A percentile compares a stretch with the other conserved stretches of the same genome.
Conservation (phyloP, 2,888 invertebrate genomes). For the Penaeus monodon region DNA sequence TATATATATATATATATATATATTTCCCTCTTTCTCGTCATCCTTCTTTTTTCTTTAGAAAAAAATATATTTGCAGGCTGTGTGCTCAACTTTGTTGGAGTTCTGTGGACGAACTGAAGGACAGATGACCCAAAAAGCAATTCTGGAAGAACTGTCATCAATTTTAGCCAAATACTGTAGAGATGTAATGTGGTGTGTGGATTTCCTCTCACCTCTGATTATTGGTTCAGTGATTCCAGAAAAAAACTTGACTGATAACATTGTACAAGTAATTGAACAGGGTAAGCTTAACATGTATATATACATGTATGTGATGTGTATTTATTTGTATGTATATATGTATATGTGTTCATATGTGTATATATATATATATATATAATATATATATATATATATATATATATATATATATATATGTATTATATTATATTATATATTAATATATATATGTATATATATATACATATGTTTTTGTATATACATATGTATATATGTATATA, state of each 20-base stretch:
- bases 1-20: no score
- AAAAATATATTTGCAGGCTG: constrained; percentile 30
- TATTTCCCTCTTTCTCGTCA: no score
- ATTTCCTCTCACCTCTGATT: constrained; percentile 42
- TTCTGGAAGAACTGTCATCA: constrained; percentile 36
- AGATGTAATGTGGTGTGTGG: constrained; percentile 46
- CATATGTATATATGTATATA: no score
- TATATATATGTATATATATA: no score
- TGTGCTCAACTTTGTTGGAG: constrained; percentile 49
- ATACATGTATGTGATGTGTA: no score
- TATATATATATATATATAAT: no score
- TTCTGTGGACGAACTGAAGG: constrained; percentile 44
- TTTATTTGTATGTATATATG: no score
- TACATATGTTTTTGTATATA: no score
- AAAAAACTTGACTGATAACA: constrained; percentile 6
- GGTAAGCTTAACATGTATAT: constrained; percentile 1
- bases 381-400: no score
- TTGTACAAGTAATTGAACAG: constrained; percentile 29
- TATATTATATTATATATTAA: no score
- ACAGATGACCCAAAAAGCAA: constrained; percentile 14
- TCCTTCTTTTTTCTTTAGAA: neutral
- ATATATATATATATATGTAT: no score
- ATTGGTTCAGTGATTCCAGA: constrained; percentile 20
- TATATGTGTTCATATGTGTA: no score
- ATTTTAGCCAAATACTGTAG: constrained; percentile 36